Evolutionary conservation across 2,797 vertebrate genomes (phyloP).

Genomic region (Anisognathus igniventris): DNA sequence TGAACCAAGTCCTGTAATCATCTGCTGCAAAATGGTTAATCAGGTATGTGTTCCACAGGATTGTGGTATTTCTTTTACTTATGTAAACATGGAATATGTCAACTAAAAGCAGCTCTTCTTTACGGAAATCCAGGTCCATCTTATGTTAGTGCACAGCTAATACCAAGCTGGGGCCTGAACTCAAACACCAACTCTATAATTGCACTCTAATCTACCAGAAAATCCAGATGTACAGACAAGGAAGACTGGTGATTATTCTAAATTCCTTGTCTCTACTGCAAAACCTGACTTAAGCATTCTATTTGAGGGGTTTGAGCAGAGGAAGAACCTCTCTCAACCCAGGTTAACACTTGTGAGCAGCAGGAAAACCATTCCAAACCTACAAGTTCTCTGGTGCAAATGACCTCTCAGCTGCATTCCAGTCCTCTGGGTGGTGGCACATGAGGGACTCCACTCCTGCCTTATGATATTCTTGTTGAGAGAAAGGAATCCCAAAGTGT

Average conservation of each 20-base stretch:
- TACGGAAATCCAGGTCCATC: neutral
- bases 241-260: neutral
- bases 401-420: neutral
- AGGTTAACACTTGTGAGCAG: neutral
- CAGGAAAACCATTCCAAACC: neutral
- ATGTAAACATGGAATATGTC: neutral
- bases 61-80: neutral
- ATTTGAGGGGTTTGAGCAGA: neutral
- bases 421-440: neutral
- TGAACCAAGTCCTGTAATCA: neutral
- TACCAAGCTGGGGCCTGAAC: neutral
- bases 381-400: neutral
- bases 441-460: neutral
- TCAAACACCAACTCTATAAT: neutral
- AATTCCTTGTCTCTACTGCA: neutral
- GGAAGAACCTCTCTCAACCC: neutral
- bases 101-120: neutral
- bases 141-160: neutral
- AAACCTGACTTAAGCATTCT: neutral
- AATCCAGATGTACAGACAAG: neutral
- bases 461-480: neutral
- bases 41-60: neutral
- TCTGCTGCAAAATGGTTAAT: neutral
- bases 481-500: neutral
- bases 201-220: neutral